Evolutionary conservation across 2,888 invertebrate species (phyloP).

Genomic region (Clitarchus hookeri): DNA sequence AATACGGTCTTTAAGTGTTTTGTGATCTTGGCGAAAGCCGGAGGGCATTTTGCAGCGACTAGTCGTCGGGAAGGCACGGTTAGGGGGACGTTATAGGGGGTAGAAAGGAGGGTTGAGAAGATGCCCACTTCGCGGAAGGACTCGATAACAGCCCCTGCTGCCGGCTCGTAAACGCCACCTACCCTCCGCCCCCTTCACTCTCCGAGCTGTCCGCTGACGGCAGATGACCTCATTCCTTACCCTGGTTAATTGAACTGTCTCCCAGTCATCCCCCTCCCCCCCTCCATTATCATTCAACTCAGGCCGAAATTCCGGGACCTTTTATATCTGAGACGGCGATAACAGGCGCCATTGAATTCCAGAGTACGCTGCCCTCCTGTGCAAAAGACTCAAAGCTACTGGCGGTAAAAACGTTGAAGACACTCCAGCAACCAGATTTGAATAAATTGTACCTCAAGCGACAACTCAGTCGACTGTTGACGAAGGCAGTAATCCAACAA

Average conservation of each 20-base stretch:
- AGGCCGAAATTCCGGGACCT: neutral
- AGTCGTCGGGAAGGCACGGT: neutral
- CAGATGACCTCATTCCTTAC: neutral
- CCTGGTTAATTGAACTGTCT: constrained; percentile 14
- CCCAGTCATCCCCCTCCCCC: neutral
- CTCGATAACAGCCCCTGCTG: neutral
- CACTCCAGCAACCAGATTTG: too few species aligned
- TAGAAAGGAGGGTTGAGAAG: too few species aligned
- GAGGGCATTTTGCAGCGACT: neutral
- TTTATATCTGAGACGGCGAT: neutral
- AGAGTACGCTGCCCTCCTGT: neutral
- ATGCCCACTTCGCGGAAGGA: neutral
- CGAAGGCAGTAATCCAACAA: too few species aligned
- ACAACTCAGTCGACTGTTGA: too few species aligned
- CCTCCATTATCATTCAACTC: neutral
- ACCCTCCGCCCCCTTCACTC: neutral
- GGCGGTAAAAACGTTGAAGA: too few species aligned
- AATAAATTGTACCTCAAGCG: too few species aligned
- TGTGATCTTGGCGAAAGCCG: neutral
- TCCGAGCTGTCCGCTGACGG: neutral
- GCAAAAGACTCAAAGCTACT: too few species aligned
- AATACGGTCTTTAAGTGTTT: neutral
- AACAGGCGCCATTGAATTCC: constrained; percentile 5
- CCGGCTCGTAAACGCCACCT: neutral
- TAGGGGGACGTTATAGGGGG: neutral